Evolutionary conservation across 2,113 vertebrate genomes (phyloP).

Genomic region (Fregata magnificens): DNA sequence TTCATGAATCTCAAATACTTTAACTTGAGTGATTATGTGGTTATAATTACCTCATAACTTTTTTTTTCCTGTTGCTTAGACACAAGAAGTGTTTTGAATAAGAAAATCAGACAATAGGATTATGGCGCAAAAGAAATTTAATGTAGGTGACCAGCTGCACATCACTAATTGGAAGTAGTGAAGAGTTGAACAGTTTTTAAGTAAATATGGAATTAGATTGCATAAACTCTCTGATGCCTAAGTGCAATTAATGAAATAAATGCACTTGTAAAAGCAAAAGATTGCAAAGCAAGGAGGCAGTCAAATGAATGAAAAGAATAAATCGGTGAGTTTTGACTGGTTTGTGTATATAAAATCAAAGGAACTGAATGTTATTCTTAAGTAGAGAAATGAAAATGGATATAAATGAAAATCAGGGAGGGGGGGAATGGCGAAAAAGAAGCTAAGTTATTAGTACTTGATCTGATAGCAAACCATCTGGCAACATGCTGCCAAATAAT

Average conservation of each 20-base stretch:
- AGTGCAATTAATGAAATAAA: neutral
- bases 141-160: neutral
- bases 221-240: neutral
- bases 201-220: neutral
- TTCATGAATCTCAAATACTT: neutral
- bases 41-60: neutral
- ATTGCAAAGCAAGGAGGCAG: neutral
- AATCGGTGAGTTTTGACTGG: neutral
- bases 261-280: neutral
- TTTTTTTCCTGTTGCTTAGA: neutral
- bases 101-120: neutral
- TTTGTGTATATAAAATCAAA: neutral
- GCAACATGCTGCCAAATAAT: slow-evolving; percentile 15
- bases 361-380: neutral
- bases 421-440: neutral
- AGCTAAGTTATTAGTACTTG: neutral
- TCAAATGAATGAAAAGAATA: neutral
- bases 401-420: neutral
- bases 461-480: slow-evolving; percentile 33
- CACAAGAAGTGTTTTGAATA: neutral
- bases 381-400: neutral
- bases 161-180: neutral
- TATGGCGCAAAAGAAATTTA: neutral
- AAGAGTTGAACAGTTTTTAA: neutral
- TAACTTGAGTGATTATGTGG: neutral